Evolutionary conservation across 2,888 invertebrate species (phyloP).

Genomic region (Nasonovia ribisnigri): DNA sequence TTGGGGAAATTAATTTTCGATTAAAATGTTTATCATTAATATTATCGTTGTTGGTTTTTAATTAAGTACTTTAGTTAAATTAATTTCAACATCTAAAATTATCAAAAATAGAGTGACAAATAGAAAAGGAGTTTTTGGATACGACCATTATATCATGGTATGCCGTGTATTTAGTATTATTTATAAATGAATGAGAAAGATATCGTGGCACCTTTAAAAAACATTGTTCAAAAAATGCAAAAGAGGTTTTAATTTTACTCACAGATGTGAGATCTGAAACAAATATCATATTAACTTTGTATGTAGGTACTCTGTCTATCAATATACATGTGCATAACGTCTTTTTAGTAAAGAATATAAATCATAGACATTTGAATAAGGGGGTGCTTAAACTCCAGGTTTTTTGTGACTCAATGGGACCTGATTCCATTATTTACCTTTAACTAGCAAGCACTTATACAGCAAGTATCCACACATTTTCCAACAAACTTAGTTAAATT

Average conservation of each 20-base stretch:
- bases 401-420: too few relatives aligned
- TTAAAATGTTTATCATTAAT: background rate
- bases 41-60: background rate
- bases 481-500: background rate
- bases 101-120: background rate
- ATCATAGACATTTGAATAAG: too few relatives aligned
- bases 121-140: background rate
- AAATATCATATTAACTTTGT: background rate
- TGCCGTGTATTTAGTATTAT: background rate
- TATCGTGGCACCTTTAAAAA: background rate
- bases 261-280: background rate
- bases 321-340: background rate
- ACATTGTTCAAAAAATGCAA: too few relatives aligned
- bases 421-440: too few relatives aligned
- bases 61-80: background rate
- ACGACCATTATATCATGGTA: background rate
- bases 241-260: background rate
- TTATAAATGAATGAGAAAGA: background rate
- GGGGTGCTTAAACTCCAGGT: too few relatives aligned
- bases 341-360: background rate
- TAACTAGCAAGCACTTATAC: background rate
- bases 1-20: background rate
- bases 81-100: background rate
- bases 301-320: background rate
- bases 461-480: background rate